Evolutionary conservation across 2,888 invertebrate species (phyloP), one percentile per base, ranked within the genome.

Genomic region (Caenorhabditis sp.): DNA sequence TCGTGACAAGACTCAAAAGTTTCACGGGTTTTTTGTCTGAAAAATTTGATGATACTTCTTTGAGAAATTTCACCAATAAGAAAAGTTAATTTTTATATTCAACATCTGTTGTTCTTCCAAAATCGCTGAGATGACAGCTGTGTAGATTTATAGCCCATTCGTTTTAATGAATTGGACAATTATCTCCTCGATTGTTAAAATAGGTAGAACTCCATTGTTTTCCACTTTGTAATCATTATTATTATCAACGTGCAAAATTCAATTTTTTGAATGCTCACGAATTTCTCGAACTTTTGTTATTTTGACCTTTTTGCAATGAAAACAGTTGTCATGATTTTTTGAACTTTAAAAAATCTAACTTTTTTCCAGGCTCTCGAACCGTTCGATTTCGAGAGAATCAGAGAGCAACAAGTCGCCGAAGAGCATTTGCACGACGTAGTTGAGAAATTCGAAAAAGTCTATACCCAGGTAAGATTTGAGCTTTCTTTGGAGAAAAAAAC

Each of bases 371-470:
- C 72, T 3, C 50, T 58, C 62, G 72, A 64, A 61, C 62, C 58
- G 62, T 55, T 72, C 51, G 67, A 72, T 12, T 72, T 57, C 50
- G 72, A 67, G 58, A 60, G 58, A 51, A 58, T 72, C 53, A 62
- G 58, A 61, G 72, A 63, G 14, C 37, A 72, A 27, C 21, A 54
- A 31, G 71, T 63, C 14, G 55, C 55, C 21, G 17, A 14, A 66
- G 62, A 57, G 57, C 50, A 50, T 26, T 54, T 36, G 61, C 62
- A 70, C 36, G 68, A 68, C 68, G 65, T 57, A 61, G 62, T 74
- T 61, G 74, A 69, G 31, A 68, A 74, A 58, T 74, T 59, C 58
- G 69, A 76, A 62, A 73, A 71, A 57, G 49, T 67, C 23, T 66
- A 72, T 61, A 43, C 14, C 14, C 63, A 72, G 64, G 71, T 72